Percentiles rank a stretch among this genome's conserved stretches.
phyloP scores from a whole-genome alignment of 2,113 vertebrate genomes.

The Phylloscopus whistleri region DNA sequence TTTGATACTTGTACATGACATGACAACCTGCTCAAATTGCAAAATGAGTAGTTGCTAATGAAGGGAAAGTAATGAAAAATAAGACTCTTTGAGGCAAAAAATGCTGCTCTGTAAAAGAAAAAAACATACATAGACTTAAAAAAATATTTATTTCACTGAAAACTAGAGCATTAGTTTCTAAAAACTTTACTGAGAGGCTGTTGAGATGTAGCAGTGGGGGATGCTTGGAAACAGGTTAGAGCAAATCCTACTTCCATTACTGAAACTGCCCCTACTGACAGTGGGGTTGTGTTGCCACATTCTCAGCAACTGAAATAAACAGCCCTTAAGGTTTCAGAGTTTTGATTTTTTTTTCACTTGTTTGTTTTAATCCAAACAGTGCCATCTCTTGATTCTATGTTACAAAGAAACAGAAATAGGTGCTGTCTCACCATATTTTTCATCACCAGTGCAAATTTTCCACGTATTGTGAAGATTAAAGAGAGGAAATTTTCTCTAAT shows the following conservation, averaged over 20 bases:
- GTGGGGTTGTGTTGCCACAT: not conserved
- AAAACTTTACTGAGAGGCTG: not conserved
- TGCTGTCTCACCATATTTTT: not conserved
- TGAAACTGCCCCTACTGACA: not conserved
- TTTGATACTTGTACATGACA: rapidly evolving
- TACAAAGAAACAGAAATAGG: not conserved
- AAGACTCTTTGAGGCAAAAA: not conserved
- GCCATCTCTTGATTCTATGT: not conserved
- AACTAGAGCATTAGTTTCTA: not conserved
- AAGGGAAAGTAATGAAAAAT: not conserved
- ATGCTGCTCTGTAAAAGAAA: not conserved
- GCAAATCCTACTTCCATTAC: not conserved
- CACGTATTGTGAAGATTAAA: not conserved
- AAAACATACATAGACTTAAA: not conserved
- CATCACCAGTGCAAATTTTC: not conserved
- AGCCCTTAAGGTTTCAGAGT: not conserved
- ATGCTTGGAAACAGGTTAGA: not conserved
- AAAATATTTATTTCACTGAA: not conserved
- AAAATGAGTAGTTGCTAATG: not conserved
- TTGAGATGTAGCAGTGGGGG: not conserved
- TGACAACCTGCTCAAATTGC: not conserved
- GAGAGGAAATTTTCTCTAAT: not conserved
- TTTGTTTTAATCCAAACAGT: not conserved
- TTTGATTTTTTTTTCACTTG: not conserved
- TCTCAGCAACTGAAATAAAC: not conserved